phyloP scores from a whole-genome alignment of 2,888 invertebrate species.

The Gymnoscelis rufifasciata region DNA sequence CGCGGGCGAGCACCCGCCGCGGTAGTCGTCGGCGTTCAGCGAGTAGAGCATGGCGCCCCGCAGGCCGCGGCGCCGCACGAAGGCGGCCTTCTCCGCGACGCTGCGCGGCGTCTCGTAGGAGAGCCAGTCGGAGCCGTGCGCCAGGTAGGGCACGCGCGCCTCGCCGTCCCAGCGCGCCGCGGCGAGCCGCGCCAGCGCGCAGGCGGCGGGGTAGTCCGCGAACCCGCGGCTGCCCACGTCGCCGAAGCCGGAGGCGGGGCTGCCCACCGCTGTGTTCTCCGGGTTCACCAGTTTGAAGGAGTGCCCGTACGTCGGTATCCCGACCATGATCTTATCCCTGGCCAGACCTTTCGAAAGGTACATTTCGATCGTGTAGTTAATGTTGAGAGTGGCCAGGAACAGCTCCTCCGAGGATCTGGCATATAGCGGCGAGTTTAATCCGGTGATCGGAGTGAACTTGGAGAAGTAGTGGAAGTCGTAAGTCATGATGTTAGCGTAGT shows the following conservation, averaged over 20 bases:
- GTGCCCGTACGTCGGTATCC: conserved; percentile 93
- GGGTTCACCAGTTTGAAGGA: conserved; percentile 84
- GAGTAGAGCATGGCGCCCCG: conserved; percentile 92
- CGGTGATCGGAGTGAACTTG: conserved; percentile 87
- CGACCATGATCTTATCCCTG: conserved; percentile 87
- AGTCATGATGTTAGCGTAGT: conserved; percentile 93
- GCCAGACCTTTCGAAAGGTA: conserved; percentile 88
- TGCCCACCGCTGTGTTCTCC: conserved; percentile 82
- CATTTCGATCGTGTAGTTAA: conserved; percentile 89
- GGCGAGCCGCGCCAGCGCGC: conserved; percentile 79
- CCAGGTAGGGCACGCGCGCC: conserved; percentile 86
- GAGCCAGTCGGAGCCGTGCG: conserved; percentile 86
- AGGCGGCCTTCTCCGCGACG: conserved; percentile 83
- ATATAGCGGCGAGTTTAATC: conserved; percentile 90
- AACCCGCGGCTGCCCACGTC: conserved; percentile 84
- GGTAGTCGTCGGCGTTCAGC: conserved; percentile 88
- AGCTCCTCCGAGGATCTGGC: conserved; percentile 79
- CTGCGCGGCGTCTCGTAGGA: conserved; percentile 88
- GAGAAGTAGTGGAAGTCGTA: conserved; percentile 93
- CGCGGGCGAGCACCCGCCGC: conserved; percentile 71
- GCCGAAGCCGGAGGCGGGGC: conserved; percentile 86
- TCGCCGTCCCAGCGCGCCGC: conserved; percentile 5
- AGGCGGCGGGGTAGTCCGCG: conserved; percentile 84
- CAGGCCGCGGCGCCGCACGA: conserved; percentile 80
- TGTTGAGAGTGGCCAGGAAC: conserved; percentile 85